These are phyloP conservation scores for Ctena decussata DNA, from an alignment of 2,888 invertebrate genomes.

Conservation along the genomic window DNA sequence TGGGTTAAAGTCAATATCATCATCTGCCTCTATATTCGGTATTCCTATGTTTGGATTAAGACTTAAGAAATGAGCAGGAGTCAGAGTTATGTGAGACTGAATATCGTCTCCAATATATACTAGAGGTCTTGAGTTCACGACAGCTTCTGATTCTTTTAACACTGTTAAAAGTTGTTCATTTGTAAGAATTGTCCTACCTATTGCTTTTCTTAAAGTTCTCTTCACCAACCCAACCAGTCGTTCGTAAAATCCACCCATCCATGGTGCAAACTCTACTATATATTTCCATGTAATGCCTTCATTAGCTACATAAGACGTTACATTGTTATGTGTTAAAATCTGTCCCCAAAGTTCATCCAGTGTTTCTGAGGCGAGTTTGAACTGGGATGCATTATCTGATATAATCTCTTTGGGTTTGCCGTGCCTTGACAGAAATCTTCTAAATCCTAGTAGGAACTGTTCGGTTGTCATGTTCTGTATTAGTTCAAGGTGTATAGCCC, in stretches of 20 bases:
- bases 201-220: conserved; percentile 10
- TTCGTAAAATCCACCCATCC: conserved; percentile 15
- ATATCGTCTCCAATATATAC: conserved; percentile 14
- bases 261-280: conserved; percentile 11
- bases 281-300: conserved; percentile 3
- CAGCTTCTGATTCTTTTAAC: conserved; percentile 16
- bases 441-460: conserved; percentile 6
- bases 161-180: conserved; percentile 1
- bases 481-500: conserved; percentile 40
- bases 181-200: background rate
- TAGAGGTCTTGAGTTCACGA: conserved; percentile 20
- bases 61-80: conserved; percentile 19
- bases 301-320: background rate
- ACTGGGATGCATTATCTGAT: background rate
- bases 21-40: background rate
- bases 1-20: conserved; percentile 17
- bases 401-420: conserved; percentile 1
- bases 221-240: conserved; percentile 3
- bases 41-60: conserved; percentile 18
- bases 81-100: background rate
- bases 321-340: background rate
- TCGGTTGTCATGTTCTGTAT: conserved; percentile 39
- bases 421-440: conserved; percentile 4
- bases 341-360: background rate
- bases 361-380: background rate